Base-by-base conservation (phyloP, 2,113 vertebrate genomes). In the Mixornis gularis region DNA sequence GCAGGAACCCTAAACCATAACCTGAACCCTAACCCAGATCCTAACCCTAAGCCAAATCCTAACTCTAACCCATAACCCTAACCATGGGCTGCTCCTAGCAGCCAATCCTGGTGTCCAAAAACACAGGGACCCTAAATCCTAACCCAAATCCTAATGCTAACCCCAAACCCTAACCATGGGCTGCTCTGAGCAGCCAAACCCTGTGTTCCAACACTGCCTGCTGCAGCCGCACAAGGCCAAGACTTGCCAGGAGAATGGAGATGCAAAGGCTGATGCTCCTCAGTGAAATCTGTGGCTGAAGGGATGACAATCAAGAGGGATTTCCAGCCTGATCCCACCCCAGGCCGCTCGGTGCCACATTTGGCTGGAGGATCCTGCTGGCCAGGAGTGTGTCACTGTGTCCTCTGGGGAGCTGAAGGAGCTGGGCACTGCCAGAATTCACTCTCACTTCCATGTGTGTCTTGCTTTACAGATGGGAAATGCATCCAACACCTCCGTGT, bases 391-490 rank as follows among this genome's bases (percentile, higher is more conserved):
- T 40, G 64, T 13, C 62, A 9, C 36, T 0, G 1, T 43, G 12
- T 40, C 15, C 79, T 21, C 43, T 12, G 13, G 3, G n/a, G 40
- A 19, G 0, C 13, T 0, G 9, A 5, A 29, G 79, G 36, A 46
- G 34, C 49, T 7, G 25, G 40, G 51, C 8, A 7, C 55, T 51
- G 52, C 52, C 56, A 79, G 16, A 46, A 51, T 9, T 38, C 20
- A 7, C 43, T 26, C 84, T 92, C 55, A 66, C 41, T 48, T 52
- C 16, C 27, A 4, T 65, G 53, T 90, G 26, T 51, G 1, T 41
- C 55, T 85, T 90, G 36, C 34, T 89, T 94, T 97, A 43, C 94
- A 98, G 98, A 98, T 98, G 98, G 98, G 97, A 96, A 98, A 98
- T 96, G 96, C 40, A 6, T 98, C 98, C 18, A 97, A 98, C 71